Conservation (phyloP, 2,797 vertebrate genomes). For the Sebastolobus alascanus region DNA sequence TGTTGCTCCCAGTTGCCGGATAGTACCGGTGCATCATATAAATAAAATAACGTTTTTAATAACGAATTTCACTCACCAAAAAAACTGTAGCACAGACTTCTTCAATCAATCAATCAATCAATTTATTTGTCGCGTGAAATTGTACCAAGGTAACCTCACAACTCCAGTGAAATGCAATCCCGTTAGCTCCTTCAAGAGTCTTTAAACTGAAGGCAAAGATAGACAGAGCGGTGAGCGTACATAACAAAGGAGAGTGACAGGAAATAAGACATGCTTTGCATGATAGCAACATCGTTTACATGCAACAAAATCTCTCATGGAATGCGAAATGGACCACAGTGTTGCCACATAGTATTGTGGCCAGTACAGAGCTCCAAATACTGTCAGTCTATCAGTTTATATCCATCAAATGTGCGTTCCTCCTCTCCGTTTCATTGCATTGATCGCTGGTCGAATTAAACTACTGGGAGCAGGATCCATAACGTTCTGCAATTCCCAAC, state of each 20-base stretch:
- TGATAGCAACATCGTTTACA: neutral
- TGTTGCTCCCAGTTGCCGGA: no score
- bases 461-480: conserved; percentile 39
- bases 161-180: neutral
- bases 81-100: no score
- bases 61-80: no score
- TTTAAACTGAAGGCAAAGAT: neutral
- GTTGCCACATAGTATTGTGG: neutral
- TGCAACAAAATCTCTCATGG: neutral
- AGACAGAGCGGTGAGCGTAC: neutral
- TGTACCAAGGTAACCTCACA: neutral
- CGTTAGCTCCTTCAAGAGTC: neutral
- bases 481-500: conserved; percentile 28
- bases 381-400: conserved; percentile 24
- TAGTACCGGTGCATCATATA: no score
- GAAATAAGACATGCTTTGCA: neutral
- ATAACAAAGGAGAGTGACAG: neutral
- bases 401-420: neutral
- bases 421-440: conserved; percentile 21
- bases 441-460: conserved; percentile 44
- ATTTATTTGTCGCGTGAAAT: no score
- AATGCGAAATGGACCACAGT: neutral
- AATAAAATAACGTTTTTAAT: no score
- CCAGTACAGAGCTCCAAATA: neutral
- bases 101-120: no score